Base-by-base conservation (phyloP, 1,140 invertebrate species). In the Lordiphosa collinella region DNA sequence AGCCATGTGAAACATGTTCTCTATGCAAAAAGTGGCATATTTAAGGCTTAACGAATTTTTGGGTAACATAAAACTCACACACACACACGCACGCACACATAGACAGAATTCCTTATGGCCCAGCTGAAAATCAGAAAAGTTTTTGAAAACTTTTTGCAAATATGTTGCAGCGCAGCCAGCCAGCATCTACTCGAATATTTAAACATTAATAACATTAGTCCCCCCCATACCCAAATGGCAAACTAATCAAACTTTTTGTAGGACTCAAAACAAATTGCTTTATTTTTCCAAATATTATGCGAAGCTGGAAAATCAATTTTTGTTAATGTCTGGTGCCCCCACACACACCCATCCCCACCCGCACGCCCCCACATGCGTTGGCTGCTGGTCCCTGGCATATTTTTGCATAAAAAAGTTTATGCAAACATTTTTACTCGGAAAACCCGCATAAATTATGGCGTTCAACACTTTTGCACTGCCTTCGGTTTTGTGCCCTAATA, bases 191-290 rank as follows among this genome's bases (percentile, higher is more conserved):
- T 29, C 7, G 40, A 50, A 55, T 38, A 29, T 29, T 29, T 29
- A 71, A 71, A 84, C 67, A 80, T 80, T 76, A 80, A 80, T 82
- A 80, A 84, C 78, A 82, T 84, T 82, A 76, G 61, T 36, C 44
- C 43, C 50, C 11, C 47, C 25, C 40, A 37, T 25, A 46, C 44
- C 56, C 73, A 64, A 54, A 79, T 79, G 59, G 57, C 67, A 80
- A 84, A 76, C 78, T 82, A 84, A 84, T 82, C 78, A 84, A 82
- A 84, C 62, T 82, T 80, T 72, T 60, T 46, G 46, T 41, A 35
- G 49, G 49, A 60, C 51, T 65, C 60, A 69, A 74, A 84, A 82
- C 53, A 84, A 82, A 82, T 82, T 76, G 67, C 76, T 84, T 84
- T 72, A 82, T 82, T 82, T 84, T 80, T 54, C 36, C 36, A 71